phyloP scores from a whole-genome alignment of 2,113 vertebrate species.

The Poeciliopsis turrubarensis region DNA sequence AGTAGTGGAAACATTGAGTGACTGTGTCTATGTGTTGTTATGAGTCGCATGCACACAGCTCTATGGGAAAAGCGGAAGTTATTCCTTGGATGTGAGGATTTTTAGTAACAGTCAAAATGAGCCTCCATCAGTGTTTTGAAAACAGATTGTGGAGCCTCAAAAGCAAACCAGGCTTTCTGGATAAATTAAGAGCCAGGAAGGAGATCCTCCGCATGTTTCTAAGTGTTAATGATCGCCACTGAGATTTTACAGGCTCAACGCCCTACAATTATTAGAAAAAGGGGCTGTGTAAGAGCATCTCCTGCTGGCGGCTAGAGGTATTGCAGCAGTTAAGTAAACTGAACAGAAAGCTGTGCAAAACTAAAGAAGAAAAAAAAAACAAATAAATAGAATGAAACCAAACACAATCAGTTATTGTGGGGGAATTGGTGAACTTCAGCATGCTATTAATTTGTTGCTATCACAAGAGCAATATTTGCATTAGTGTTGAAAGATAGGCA shows the following conservation, averaged over 20 bases:
- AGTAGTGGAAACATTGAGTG: background rate
- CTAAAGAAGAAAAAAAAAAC: background rate
- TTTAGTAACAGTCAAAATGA: constrained; percentile 23
- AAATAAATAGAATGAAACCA: background rate
- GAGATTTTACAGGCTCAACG: background rate
- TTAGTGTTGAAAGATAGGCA: background rate
- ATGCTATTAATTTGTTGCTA: background rate
- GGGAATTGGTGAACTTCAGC: background rate
- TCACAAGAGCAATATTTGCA: background rate
- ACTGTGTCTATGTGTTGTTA: background rate
- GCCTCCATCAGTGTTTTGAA: constrained; percentile 3
- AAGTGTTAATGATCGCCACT: background rate
- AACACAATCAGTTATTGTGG: background rate
- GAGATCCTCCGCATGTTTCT: background rate
- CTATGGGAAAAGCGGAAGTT: constrained; percentile 52
- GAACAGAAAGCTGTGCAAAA: background rate
- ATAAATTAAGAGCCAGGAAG: background rate
- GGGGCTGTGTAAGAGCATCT: constrained; percentile 63
- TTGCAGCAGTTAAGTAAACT: constrained; percentile 33
- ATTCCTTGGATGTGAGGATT: constrained; percentile 31
- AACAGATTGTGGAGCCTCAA: constrained; percentile 1
- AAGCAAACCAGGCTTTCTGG: background rate
- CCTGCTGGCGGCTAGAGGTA: constrained; percentile 63
- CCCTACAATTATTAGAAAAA: constrained; percentile 31
- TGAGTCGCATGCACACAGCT: constrained; percentile 22